phyloP scores from a whole-genome alignment of 2,113 vertebrate species.

The Oreochromis tanganicae region DNA sequence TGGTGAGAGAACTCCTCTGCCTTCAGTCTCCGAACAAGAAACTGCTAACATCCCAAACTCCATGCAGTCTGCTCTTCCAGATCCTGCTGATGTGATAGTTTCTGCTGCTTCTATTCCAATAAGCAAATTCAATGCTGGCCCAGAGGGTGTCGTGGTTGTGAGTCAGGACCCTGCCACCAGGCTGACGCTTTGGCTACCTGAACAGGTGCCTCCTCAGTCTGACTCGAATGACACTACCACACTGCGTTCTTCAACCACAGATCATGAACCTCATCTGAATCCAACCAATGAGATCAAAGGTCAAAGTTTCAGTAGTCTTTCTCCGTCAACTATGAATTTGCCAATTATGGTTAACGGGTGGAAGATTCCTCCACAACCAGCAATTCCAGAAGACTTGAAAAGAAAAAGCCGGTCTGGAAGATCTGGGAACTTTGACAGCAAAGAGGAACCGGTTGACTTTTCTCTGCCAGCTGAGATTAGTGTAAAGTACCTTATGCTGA shows the following conservation, averaged over 20 bases:
- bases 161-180: constrained; percentile 4
- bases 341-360: background rate
- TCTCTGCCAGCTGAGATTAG: background rate
- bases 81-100: background rate
- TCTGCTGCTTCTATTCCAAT: background rate
- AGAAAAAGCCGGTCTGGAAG: background rate
- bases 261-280: background rate
- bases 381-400: background rate
- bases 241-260: background rate
- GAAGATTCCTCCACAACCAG: background rate
- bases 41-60: rapidly evolving
- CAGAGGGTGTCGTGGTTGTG: constrained; percentile 8
- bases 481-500: background rate
- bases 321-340: background rate
- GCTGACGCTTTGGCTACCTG: constrained; percentile 40
- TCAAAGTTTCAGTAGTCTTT: background rate
- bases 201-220: background rate
- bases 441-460: background rate
- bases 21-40: background rate
- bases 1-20: background rate
- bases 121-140: rapidly evolving
- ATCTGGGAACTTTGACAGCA: background rate
- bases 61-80: background rate
- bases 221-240: background rate
- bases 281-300: background rate